Evolutionary conservation across 2,888 invertebrate genomes (phyloP).

Genomic region (Lasioglossum lativentre): DNA sequence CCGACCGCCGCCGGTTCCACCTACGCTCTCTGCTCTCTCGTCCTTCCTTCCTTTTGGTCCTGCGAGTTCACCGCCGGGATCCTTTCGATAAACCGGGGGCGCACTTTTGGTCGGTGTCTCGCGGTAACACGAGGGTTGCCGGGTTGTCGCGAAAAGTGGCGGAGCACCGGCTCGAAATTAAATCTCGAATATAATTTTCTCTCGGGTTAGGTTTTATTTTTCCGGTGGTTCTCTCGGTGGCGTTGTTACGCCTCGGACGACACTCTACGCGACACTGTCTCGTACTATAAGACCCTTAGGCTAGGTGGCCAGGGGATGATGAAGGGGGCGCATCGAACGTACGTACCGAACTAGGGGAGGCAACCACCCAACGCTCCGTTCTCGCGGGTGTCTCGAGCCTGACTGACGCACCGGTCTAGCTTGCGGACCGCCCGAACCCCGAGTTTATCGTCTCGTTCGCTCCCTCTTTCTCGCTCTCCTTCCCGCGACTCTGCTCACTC

Average conservation of each 20-base stretch:
- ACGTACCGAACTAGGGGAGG: constrained; percentile 62
- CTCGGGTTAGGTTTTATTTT: not conserved
- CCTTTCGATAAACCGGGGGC: constrained; percentile 35
- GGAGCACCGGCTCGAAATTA: not conserved
- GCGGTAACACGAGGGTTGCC: constrained; percentile 40
- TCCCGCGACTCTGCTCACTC: not conserved
- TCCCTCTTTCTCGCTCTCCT: constrained; percentile 18
- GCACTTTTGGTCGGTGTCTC: constrained; percentile 21
- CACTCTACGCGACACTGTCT: constrained; percentile 70
- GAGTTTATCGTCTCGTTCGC: constrained; percentile 32
- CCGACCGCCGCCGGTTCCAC: not conserved
- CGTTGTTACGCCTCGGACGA: constrained; percentile 51
- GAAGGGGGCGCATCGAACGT: constrained; percentile 67
- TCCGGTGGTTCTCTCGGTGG: not conserved
- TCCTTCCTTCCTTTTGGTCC: constrained; percentile 2
- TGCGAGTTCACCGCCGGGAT: not conserved
- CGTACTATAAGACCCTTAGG: constrained; percentile 46
- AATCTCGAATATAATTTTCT: not conserved
- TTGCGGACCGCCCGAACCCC: constrained; percentile 60
- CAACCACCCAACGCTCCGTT: constrained; percentile 69
- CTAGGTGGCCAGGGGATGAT: constrained; percentile 58
- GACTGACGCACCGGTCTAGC: constrained; percentile 78
- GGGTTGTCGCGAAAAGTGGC: not conserved
- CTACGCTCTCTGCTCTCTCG: constrained; percentile 1
- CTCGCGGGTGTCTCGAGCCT: constrained; percentile 80